These are phyloP conservation scores for Kradibia gibbosae DNA, from an alignment of 1,140 invertebrate genomes.

Conservation along the genomic window DNA sequence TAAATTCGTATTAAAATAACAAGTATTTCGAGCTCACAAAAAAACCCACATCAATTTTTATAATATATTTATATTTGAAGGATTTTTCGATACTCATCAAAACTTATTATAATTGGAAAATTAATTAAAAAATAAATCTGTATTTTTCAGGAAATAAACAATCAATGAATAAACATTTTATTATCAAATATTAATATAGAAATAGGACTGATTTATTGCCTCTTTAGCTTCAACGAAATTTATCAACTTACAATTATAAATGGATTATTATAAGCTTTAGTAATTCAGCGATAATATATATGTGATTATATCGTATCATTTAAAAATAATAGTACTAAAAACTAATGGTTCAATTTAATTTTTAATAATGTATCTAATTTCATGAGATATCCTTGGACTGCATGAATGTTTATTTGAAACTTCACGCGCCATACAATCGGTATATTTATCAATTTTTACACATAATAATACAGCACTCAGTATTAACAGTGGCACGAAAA, in stretches of 20 bases:
- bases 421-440: not conserved
- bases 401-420: constrained; percentile 22
- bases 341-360: not conserved
- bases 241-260: not conserved
- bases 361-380: constrained; percentile 11
- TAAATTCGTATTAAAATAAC: no score
- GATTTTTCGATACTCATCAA: no score
- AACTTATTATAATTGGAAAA: no score
- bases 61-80: no score
- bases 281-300: not conserved
- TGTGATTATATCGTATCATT: not conserved
- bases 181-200: no score
- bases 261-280: not conserved
- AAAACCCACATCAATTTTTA: no score
- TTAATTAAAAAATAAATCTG: no score
- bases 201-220: not conserved
- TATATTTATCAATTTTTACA: not conserved
- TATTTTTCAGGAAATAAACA: no score
- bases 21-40: no score
- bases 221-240: not conserved
- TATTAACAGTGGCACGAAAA: not conserved
- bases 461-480: not conserved
- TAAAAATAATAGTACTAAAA: constrained; percentile 11
- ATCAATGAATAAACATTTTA: no score
- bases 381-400: constrained; percentile 25